Base-by-base conservation (phyloP, 2,113 vertebrate genomes). In the Phycodurus eques region DNA sequence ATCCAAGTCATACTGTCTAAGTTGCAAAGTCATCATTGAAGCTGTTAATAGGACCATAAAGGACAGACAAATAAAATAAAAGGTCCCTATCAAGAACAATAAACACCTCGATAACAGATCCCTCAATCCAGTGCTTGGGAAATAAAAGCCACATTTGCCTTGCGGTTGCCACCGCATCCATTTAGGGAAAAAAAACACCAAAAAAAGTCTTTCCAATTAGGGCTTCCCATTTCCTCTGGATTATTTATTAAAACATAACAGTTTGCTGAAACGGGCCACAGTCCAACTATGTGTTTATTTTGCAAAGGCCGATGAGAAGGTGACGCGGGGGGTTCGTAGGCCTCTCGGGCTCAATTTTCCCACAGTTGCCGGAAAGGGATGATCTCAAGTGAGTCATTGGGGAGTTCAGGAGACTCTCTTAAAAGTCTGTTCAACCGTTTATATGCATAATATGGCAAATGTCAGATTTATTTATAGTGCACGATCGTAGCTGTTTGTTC, bases 251-350 rank as follows among this genome's bases (percentile, higher is more conserved):
- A 80, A 86, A 85, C 71, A 79, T 84, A 82, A 77, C 79, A 75
- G 76, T 84, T 80, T 79, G 75, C 88, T 88, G 81, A 85, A 89
- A 80, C 72, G 74, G 89, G 88, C 85, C 11, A 15, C 2, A 0
- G 43, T 85, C 89, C 87, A 88, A 83, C 71, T 43, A 64, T 77
- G 77, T 91, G 87, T 91, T 90, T 92, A 88, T 87, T 88, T 89
- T 83, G 72, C 5, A n/a, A 60, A 81, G 72, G 80, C 69, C 2
- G 66, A 87, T 86, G 87, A 86, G 83, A 87, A 80, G 80, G 75
- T 81, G 85, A 88, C 86, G 67, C 72, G 83, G 76, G 70, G 77
- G 61, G 64, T 66, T 83, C 81, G 81, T 82, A 61, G 74, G 78
- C 78, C 69, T 81, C 85, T 90, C 80, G 82, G 86, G 85, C 75